Evolutionary conservation across 2,888 invertebrate species (phyloP), one percentile per base, ranked within the genome.

Genomic region (Cerceris ruficornis): DNA sequence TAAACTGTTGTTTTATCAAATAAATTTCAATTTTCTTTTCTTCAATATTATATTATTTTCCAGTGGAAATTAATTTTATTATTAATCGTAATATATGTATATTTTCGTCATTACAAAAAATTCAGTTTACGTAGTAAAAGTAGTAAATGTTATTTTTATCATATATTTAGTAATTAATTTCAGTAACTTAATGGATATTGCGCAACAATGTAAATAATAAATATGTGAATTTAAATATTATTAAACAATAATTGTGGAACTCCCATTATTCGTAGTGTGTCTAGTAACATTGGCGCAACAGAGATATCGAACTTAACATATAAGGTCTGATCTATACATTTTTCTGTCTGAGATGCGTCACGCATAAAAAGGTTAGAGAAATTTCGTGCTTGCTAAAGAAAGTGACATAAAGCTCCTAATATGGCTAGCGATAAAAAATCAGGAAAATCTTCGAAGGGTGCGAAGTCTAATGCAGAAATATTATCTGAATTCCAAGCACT

Each of bases 401-500:
- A 71, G 64, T 71, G 50, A 62, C 69, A 65, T 55, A 61, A 74
- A 82, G 75, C 83, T 87, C 87, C 86, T 85, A 91, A 91, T 89
- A 92, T 92, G 92, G 91, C 91, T 74, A 91, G 90, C 82, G 91
- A 91, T 75, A 90, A 91, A 78, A 91, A 90, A 73, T 80, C 86
- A 7, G 84, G 72, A 70, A 90, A 90, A 81, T 78, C 88, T 28
- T 69, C 87, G 6, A 90, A 89, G 86, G 83, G 83, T 65, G 84
- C 77, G 73, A 90, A 90, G 82, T 86, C 89, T 5, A 90, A 87
- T 81, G 98, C 98, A 91, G 97, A 98, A 93, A 96, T 98, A 87
- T 94, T 98, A 84, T 94, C 95, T 62, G 97, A 96, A 72, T 98
- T 99, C 93, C 98, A 98, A 93, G 94, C 94, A 76, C 94, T 99